Conservation (phyloP, 1,140 invertebrate species). For the Halictus rubicundus region DNA sequence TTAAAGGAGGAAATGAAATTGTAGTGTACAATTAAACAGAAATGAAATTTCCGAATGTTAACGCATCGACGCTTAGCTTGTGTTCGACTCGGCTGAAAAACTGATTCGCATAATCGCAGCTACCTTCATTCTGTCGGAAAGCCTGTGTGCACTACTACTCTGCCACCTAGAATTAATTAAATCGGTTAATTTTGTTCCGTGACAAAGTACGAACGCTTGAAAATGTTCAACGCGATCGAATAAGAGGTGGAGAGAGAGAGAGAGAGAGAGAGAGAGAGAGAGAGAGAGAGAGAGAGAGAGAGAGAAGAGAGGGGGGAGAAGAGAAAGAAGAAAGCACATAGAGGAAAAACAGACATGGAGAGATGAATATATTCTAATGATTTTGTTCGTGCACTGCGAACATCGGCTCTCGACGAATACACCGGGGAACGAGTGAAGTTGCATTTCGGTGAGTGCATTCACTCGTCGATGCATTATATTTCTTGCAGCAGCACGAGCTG, state of each 20-base stretch:
- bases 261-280: background rate
- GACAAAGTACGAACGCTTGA: background rate
- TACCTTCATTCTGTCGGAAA: conserved; percentile 2
- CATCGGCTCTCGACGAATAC: conserved; percentile 2
- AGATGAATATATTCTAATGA: conserved; percentile 1
- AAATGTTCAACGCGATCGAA: background rate
- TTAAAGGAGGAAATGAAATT: too few species aligned
- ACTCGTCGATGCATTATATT: conserved; percentile 2
- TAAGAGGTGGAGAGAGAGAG: background rate
- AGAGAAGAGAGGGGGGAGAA: too few species aligned
- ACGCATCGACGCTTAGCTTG: background rate
- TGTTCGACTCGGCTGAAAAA: background rate
- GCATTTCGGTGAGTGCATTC: conserved; percentile 5
- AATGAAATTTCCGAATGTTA: background rate
- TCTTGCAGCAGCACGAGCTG: background rate
- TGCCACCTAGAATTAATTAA: conserved; percentile 6
- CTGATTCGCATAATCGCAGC: background rate
- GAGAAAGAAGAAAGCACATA: background rate
- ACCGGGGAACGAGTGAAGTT: background rate
- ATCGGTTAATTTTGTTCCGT: background rate
- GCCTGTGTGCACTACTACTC: background rate
- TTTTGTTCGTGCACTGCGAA: conserved; percentile 19
- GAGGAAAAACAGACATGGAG: conserved; percentile 16
- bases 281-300: background rate
- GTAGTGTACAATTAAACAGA: background rate